Base-by-base conservation (phyloP, 2,797 vertebrate species). In the Cheirogaleus major region DNA sequence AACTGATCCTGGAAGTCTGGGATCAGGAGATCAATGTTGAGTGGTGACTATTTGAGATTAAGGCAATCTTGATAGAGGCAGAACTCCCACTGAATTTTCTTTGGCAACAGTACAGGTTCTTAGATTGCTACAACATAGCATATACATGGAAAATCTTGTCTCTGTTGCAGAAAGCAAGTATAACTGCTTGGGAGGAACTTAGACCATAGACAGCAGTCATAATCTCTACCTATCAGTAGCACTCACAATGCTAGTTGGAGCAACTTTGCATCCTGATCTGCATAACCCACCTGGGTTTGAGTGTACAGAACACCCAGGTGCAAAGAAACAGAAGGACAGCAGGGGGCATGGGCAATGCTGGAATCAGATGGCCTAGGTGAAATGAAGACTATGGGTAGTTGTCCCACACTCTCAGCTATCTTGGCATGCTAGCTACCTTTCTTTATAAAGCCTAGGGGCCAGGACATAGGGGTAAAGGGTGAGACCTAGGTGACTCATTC, bases 91-190 rank as follows among this genome's bases (percentile, higher is more conserved):
- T 92, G 27, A 69, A 69, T 95, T 80, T 83, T 63, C 55, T 75
- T 92, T 22, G 55, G 4, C 70, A 92, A 79, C 32, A 45, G 18
- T 73, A 35, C 27, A 52, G 73, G 18, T 65, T 81, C 55, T 67
- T 52, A 17, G 69, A 73, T 80, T 43, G 38, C 69, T 91, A 67
- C 5, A 92, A 35, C 27, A 93, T 52, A 43, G 52, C 5, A 32
- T 57, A 12, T 30, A 73, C 2, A 69, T 25, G 30, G 27, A 69
- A 55, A 67, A 41, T n/a, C 38, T 82, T 69, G 11, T 63, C 23
- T 87, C 82, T 93, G 22, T 81, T 45, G 22, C 61, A 91, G 52
- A 88, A 89, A 95, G 32, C 25, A 89, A 81, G 32, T 50, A 57
- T 45, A 43, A 30, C n/a, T 90, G 23, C 43, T 83, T 91, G 78